Conservation (phyloP, 2,888 invertebrate genomes). For the Nomada fucata region DNA sequence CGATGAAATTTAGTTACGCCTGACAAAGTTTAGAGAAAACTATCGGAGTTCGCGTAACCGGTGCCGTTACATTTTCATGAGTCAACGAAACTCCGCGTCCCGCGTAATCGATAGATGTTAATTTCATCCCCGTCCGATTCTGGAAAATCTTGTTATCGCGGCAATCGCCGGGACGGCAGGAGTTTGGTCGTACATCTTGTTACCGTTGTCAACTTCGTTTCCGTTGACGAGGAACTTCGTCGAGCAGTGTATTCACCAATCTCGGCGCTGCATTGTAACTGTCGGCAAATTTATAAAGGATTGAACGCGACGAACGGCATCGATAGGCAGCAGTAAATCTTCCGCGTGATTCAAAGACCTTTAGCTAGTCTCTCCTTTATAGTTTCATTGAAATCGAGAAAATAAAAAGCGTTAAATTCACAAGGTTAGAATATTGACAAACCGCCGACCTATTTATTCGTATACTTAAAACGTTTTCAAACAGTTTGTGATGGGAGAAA, state of each 20-base stretch:
- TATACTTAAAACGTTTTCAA: too few species aligned
- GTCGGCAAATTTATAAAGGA: constrained; percentile 3
- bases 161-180: constrained; percentile 34
- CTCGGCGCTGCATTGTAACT: constrained; percentile 3
- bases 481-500: too few species aligned
- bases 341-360: too few species aligned
- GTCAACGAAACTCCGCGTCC: constrained; percentile 43
- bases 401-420: too few species aligned
- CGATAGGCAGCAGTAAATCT: not conserved
- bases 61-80: constrained; percentile 61
- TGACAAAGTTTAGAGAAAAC: constrained; percentile 53
- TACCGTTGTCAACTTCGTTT: constrained; percentile 44
- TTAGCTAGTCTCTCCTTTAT: too few species aligned
- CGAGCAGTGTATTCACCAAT: not conserved
- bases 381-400: too few species aligned
- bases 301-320: not conserved
- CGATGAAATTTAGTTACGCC: constrained; percentile 61
- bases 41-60: constrained; percentile 33
- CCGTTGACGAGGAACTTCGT: constrained; percentile 5
- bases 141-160: constrained; percentile 50
- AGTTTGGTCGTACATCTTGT: constrained; percentile 40
- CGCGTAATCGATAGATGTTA: constrained; percentile 62
- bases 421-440: too few species aligned
- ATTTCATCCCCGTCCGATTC: constrained; percentile 47
- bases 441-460: too few species aligned